Conservation (phyloP, 2,888 invertebrate species). For the Furcula furcula region DNA sequence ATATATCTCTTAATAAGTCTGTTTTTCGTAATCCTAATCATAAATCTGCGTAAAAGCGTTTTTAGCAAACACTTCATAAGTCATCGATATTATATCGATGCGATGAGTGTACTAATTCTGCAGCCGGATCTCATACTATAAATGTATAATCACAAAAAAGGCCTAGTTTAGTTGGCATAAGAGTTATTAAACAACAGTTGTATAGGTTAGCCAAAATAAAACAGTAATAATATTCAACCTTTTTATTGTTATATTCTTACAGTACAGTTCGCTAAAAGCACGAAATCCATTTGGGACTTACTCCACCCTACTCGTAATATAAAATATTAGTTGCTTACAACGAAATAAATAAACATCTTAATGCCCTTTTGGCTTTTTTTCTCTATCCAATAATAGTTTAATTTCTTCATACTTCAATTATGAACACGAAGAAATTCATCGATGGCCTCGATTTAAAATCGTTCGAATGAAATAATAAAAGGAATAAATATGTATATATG, state of each 20-base stretch:
- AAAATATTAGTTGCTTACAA: conserved; percentile 77
- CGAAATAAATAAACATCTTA: conserved; percentile 78
- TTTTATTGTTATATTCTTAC: conserved; percentile 70
- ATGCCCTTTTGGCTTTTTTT: conserved; percentile 67
- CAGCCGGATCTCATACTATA: too few species aligned
- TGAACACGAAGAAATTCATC: conserved; percentile 68
- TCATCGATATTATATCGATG: too few species aligned
- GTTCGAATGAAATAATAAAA: conserved; percentile 34
- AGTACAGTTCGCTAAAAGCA: conserved; percentile 65
- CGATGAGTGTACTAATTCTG: too few species aligned
- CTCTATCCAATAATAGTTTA: conserved; percentile 56
- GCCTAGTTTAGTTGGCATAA: background rate
- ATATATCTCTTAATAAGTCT: too few species aligned
- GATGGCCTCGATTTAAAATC: conserved; percentile 79
- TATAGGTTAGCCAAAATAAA: conserved; percentile 31
- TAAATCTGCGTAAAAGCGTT: too few species aligned
- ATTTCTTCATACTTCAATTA: conserved; percentile 74
- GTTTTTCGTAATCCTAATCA: too few species aligned
- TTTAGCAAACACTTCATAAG: too few species aligned
- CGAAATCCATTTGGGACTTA: conserved; percentile 64
- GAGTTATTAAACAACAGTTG: too few species aligned
- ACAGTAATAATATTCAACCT: conserved; percentile 45
- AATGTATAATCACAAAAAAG: too few species aligned
- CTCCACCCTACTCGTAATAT: conserved; percentile 61
- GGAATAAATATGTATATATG: conserved; percentile 26